These are phyloP conservation scores for Cairina moschata DNA, from an alignment of 2,113 vertebrate species.

Conservation along the genomic window DNA sequence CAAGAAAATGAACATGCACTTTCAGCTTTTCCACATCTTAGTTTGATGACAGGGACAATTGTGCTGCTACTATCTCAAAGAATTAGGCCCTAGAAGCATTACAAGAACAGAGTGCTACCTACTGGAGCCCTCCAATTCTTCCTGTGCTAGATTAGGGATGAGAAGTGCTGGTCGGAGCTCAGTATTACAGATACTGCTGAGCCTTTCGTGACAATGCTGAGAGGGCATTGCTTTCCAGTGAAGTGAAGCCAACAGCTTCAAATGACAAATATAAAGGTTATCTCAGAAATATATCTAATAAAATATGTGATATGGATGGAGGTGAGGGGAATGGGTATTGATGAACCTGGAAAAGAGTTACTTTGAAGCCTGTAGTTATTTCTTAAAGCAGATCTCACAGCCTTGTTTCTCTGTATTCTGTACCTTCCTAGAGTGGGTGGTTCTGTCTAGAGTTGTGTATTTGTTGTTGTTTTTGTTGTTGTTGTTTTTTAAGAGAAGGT, in stretches of 20 bases:
- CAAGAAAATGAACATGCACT: not conserved
- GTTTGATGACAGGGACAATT: not conserved
- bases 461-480: too few species aligned
- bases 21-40: not conserved
- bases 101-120: not conserved
- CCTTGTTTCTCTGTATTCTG: not conserved
- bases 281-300: not conserved
- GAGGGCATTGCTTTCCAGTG: not conserved
- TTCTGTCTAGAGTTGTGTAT: not conserved
- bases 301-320: not conserved
- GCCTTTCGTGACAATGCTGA: not conserved
- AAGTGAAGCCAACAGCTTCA: not conserved
- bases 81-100: not conserved
- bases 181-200: not conserved
- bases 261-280: not conserved
- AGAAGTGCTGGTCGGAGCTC: not conserved
- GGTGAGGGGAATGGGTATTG: not conserved
- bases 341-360: not conserved
- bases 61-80: not conserved
- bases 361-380: not conserved
- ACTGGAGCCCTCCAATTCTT: not conserved
- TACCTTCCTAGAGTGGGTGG: not conserved
- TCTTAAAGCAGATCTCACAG: not conserved
- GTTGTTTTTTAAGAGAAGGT: not conserved
- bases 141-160: not conserved